Conservation (phyloP, 2,797 vertebrate genomes). For the Glyptemys insculpta region DNA sequence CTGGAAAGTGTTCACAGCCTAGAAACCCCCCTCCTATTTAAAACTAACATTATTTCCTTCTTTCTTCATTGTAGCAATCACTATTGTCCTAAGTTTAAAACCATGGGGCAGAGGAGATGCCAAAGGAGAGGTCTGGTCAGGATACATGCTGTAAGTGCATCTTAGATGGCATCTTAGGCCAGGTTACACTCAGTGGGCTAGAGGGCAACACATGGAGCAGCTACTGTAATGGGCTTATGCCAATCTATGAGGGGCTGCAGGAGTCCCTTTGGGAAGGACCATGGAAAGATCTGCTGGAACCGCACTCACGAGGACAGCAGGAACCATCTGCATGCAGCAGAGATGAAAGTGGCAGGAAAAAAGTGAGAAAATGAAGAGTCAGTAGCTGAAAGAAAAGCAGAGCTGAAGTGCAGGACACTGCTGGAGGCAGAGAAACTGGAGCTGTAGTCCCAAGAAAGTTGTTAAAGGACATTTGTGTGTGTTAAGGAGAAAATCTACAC, state of each 20-base stretch:
- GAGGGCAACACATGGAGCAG: background rate
- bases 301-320: background rate
- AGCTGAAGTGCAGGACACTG: background rate
- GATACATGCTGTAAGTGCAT: background rate
- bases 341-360: background rate
- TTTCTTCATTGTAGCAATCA: fast-evolving
- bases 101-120: background rate
- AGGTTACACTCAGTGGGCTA: background rate
- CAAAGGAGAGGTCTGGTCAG: background rate
- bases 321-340: fast-evolving
- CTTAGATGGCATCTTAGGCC: too few species aligned
- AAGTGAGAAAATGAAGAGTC: background rate
- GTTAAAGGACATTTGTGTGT: background rate
- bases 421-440: background rate
- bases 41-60: background rate
- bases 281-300: background rate
- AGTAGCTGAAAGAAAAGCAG: background rate
- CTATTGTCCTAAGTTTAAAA: background rate
- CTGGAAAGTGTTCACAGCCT: fast-evolving
- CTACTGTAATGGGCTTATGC: background rate
- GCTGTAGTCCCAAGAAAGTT: background rate
- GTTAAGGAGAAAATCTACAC: background rate
- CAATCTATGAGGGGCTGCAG: background rate
- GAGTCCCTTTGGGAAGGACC: background rate
- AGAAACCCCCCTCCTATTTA: fast-evolving